phyloP scores from a whole-genome alignment of 2,888 invertebrate genomes.

The Diploptera punctata region DNA sequence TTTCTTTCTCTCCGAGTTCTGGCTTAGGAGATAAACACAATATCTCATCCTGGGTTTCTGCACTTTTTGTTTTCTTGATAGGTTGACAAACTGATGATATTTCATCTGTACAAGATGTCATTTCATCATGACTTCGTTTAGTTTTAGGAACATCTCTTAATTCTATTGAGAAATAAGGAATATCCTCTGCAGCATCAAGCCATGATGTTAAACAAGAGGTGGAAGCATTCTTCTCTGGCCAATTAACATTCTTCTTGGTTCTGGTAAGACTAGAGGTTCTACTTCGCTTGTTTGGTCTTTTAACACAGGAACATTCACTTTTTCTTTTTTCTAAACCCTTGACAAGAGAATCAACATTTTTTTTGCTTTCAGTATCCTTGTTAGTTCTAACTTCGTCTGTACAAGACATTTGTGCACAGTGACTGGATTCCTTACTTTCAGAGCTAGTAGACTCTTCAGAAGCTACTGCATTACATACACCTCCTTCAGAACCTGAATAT shows the following conservation, averaged over 20 bases:
- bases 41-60: not conserved
- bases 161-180: not conserved
- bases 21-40: not conserved
- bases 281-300: not conserved
- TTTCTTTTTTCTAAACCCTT: not conserved
- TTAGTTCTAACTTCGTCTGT: too few relatives aligned
- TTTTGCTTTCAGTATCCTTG: not conserved
- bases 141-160: not conserved
- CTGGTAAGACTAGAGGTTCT: not conserved
- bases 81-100: not conserved
- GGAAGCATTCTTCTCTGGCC: constrained; percentile 27
- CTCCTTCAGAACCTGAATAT: not conserved
- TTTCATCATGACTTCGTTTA: constrained; percentile 3
- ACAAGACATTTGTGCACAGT: not conserved
- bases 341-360: not conserved
- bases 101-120: not conserved
- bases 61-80: constrained; percentile 4
- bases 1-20: not conserved
- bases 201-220: not conserved
- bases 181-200: constrained; percentile 8
- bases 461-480: not conserved
- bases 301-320: not conserved
- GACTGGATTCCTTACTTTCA: not conserved
- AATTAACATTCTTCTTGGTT: not conserved
- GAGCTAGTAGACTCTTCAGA: not conserved